phyloP scores from a whole-genome alignment of 2,888 invertebrate species.

The Microchrysa polita region DNA sequence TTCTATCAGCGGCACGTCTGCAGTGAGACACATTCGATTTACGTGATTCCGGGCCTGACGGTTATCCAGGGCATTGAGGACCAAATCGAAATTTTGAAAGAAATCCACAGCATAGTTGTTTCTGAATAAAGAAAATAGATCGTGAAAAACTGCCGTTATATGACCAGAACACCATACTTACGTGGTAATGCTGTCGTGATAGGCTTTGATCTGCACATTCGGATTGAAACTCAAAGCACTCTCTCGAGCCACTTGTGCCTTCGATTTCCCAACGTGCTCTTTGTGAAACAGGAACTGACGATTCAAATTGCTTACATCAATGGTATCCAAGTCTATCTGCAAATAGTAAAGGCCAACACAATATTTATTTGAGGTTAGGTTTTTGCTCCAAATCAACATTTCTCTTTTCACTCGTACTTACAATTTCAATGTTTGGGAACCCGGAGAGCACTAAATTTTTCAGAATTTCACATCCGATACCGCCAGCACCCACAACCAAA shows the following conservation, averaged over 20 bases:
- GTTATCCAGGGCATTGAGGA: slow-evolving; percentile 97
- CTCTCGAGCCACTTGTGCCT: slow-evolving; percentile 90
- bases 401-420: slow-evolving; percentile 70
- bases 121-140: slow-evolving; percentile 67
- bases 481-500: slow-evolving; percentile 95
- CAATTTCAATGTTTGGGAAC: slow-evolving; percentile 92
- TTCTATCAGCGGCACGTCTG: slow-evolving; percentile 93
- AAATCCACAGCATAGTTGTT: slow-evolving; percentile 89
- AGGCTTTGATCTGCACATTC: slow-evolving; percentile 84
- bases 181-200: slow-evolving; percentile 94
- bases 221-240: slow-evolving; percentile 90
- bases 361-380: slow-evolving; percentile 21
- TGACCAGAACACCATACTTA: slow-evolving; percentile 68
- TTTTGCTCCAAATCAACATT: neutral
- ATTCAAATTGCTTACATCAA: slow-evolving; percentile 98
- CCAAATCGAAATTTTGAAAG: slow-evolving; percentile 89
- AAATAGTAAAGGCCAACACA: slow-evolving; percentile 60
- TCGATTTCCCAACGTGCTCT: slow-evolving; percentile 97
- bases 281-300: slow-evolving; percentile 98
- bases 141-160: neutral
- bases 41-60: slow-evolving; percentile 97
- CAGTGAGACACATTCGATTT: slow-evolving; percentile 97
- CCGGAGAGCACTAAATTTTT: slow-evolving; percentile 97
- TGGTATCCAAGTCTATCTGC: slow-evolving; percentile 99
- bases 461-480: slow-evolving; percentile 98